phyloP scores from a whole-genome alignment of 53 echinoderm and acorn worm species.

The Apostichopus leukothele region DNA sequence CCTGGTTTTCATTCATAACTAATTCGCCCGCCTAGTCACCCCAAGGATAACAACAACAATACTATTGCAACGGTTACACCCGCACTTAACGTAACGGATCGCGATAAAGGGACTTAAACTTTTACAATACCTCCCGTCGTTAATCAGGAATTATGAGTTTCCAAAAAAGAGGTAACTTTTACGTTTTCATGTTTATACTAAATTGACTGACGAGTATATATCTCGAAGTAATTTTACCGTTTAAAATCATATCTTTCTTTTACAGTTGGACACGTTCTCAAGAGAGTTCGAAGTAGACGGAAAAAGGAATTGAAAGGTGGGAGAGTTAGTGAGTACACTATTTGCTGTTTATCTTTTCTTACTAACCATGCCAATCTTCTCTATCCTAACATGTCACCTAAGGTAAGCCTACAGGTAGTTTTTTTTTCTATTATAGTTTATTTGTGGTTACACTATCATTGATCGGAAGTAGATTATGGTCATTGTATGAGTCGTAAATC shows the following conservation, averaged over 20 bases:
- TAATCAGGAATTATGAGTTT: slow-evolving; percentile 18
- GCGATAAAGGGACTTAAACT: too few relatives aligned
- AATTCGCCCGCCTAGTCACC: too few relatives aligned
- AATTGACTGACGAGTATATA: too few relatives aligned
- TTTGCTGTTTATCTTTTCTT: slow-evolving; percentile 21
- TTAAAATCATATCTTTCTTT: background rate
- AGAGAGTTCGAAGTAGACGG: slow-evolving; percentile 35
- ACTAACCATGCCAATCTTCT: background rate
- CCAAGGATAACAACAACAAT: too few relatives aligned
- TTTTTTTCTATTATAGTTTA: background rate
- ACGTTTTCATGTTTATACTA: background rate
- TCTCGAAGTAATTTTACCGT: too few relatives aligned
- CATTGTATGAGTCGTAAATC: slow-evolving; percentile 3
- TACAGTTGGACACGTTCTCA: slow-evolving; percentile 38
- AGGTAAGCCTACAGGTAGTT: slow-evolving; percentile 7
- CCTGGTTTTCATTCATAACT: background rate
- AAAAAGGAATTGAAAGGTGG: slow-evolving; percentile 47
- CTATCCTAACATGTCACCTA: slow-evolving; percentile 22
- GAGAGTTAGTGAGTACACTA: slow-evolving; percentile 42
- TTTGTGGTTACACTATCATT: background rate
- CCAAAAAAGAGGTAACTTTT: slow-evolving; percentile 16
- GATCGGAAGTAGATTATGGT: slow-evolving; percentile 14
- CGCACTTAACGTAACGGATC: background rate
- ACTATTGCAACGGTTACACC: too few relatives aligned
- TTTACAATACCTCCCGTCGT: too few relatives aligned